Conservation (phyloP, 2,113 vertebrate genomes). For the Nothocercus julius region DNA sequence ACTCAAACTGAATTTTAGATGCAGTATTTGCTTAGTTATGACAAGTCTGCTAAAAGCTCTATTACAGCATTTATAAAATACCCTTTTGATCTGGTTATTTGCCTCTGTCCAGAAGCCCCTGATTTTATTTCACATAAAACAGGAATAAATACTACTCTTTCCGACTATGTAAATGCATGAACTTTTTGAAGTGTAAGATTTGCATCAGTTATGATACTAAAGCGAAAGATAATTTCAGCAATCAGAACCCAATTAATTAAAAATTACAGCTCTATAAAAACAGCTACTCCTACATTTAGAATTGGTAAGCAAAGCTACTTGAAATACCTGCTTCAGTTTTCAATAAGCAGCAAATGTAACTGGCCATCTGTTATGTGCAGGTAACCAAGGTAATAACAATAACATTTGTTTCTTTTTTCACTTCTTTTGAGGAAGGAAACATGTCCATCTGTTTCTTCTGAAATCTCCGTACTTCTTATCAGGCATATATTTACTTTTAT, state of each 20-base stretch:
- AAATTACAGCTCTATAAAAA: conserved; percentile 55
- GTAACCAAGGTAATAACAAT: conserved; percentile 24
- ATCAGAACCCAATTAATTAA: conserved; percentile 67
- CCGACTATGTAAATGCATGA: conserved; percentile 57
- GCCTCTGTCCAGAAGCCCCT: background rate
- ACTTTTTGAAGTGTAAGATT: conserved; percentile 48
- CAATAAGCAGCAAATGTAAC: background rate
- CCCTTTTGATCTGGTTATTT: conserved; percentile 35
- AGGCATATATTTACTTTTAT: background rate
- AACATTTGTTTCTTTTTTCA: background rate
- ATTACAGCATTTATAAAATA: background rate
- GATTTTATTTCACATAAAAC: conserved; percentile 39
- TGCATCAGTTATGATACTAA: conserved; percentile 40
- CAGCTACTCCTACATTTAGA: background rate
- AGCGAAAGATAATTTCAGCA: conserved; percentile 53
- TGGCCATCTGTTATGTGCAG: conserved; percentile 50
- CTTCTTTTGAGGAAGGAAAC: background rate
- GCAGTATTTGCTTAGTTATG: background rate
- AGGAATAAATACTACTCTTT: conserved; percentile 16
- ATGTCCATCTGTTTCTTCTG: conserved; percentile 36
- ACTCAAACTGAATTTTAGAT: conserved; percentile 7
- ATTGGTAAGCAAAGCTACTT: conserved; percentile 27
- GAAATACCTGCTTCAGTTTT: conserved; percentile 23
- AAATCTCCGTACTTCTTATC: background rate
- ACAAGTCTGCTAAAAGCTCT: background rate